phyloP scores from a whole-genome alignment of 2,113 vertebrate genomes.

The Tamias sibiricus region DNA sequence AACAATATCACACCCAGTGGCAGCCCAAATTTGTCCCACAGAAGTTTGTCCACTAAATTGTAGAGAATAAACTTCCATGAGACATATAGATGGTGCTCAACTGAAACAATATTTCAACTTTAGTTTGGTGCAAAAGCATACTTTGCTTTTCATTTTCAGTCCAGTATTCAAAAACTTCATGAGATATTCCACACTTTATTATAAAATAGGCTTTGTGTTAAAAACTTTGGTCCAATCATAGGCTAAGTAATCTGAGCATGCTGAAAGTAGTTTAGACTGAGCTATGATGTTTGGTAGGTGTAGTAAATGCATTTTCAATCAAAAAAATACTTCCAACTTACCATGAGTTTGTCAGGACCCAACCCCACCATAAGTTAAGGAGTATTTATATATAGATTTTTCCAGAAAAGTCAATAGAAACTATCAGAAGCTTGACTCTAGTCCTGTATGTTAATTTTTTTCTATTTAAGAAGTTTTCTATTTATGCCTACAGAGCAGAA shows the following conservation, averaged over 20 bases:
- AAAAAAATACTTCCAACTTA: background rate
- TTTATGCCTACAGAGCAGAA: background rate
- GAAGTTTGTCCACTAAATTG: background rate
- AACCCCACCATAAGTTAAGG: background rate
- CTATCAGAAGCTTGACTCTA: background rate
- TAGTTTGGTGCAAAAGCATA: background rate
- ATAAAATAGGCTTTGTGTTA: background rate
- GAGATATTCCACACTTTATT: background rate
- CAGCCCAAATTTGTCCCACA: background rate
- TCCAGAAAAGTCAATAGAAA: background rate
- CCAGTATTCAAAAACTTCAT: background rate
- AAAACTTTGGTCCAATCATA: background rate
- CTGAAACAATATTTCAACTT: too few species aligned
- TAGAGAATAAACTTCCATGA: background rate
- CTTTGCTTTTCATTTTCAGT: background rate
- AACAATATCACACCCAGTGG: background rate
- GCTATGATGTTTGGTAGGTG: background rate
- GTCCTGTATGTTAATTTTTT: background rate
- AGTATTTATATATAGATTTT: background rate
- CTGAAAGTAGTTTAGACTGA: background rate
- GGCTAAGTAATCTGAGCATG: background rate
- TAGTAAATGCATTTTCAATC: background rate
- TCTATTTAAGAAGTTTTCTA: background rate
- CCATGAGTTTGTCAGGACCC: background rate
- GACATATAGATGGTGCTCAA: background rate